Evolutionary conservation across 2,797 vertebrate species (phyloP), one percentile per base, ranked within the genome.

Genomic region (Bradypus variegatus): DNA sequence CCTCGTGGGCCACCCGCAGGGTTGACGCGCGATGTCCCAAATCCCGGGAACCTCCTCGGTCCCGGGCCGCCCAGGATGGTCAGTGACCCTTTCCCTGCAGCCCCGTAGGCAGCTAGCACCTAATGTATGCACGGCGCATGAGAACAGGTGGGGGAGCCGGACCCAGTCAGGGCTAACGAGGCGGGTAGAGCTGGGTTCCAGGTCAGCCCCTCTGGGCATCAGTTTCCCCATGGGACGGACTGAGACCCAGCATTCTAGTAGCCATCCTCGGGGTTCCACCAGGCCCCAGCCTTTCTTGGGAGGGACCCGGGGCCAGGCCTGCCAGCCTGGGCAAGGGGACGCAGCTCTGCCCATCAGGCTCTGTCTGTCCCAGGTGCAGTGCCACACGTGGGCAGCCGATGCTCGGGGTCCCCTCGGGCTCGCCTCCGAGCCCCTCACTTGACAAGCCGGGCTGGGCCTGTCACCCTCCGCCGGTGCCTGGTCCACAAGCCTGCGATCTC

Each of bases 31-130:
- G 4, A 27, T 36, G n/a, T 8, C 60, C n/a, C 41, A 10, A 45
- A 25, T 45, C 23, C 73, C 50, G 55, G 2, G n/a, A 91, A 65
- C 1, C n/a, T 4, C 25, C 58, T 5, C 2, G 19, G 21, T n/a
- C 13, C 33, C 8, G 4, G 6, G 11, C 36, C 53, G 18, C 33
- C 10, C 11, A 36, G 23, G 33, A 25, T 0, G 13, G 21, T 4
- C 1, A 1, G 9, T 75, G 23, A 45, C 12, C 25, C 48, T 8
- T 14, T 6, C 9, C 16, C 36, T 1, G 2, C 25, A 21, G 1
- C 8, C n/a, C 69, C 0, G 2, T 5, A 19, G 7, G 69, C 3
- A 14, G 0, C 1, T 36, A 29, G 36, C 5, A 0, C 10, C 38
- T n/a, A 48, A 81, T 5, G 19, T 7, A 8, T 6, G 25, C 62